Evolutionary conservation across 2,113 vertebrate species (phyloP), one percentile per base, ranked within the genome.

Genomic region (Scomber japonicus): DNA sequence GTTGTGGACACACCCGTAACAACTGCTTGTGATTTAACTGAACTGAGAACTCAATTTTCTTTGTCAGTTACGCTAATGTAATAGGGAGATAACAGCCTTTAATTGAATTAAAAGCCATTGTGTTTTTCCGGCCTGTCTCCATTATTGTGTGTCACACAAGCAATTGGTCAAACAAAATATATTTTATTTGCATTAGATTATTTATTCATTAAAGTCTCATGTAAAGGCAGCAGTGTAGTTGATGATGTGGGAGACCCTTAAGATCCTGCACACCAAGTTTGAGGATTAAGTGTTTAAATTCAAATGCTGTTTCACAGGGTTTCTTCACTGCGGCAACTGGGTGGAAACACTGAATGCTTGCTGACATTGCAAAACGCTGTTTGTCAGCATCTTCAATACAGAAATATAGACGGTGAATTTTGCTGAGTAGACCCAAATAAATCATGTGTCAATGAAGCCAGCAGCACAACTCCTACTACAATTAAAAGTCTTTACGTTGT

Each of bases 371-470:
- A 49, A 56, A 76, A 62, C 17, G 2, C 9, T 40, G 40, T 77
- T 63, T 49, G 72, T 81, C 71, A 66, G 74, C 74, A 64, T 82
- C 55, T 74, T 77, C 44, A 31, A 13, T 55, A 11, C 60, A 76
- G 31, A 85, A 80, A 73, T 62, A 63, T 73, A 27, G 53, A 59
- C 19, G 3, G 11, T 3, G 9, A 14, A 49, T 50, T 81, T 79
- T 71, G 75, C 71, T 83, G 78, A 81, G 73, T 24, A 15, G 45
- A 57, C 46, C 21, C 0, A 7, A 56, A 60, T 45, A 30, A 24
- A 57, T 83, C 66, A 60, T 3, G 66, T 68, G 59, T 75, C 72
- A 59, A 31, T 57, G 14, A 71, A 50, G 27, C 30, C 68, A 61
- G 46, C 55, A 53, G n/a, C 10, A 5, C 17, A 40, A 15, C 65